A percentile compares a stretch with the other conserved stretches of the same genome.
These are phyloP conservation scores for Lissonota sp. DNA, from an alignment of 2,888 invertebrate genomes.

Conservation along the genomic window DNA sequence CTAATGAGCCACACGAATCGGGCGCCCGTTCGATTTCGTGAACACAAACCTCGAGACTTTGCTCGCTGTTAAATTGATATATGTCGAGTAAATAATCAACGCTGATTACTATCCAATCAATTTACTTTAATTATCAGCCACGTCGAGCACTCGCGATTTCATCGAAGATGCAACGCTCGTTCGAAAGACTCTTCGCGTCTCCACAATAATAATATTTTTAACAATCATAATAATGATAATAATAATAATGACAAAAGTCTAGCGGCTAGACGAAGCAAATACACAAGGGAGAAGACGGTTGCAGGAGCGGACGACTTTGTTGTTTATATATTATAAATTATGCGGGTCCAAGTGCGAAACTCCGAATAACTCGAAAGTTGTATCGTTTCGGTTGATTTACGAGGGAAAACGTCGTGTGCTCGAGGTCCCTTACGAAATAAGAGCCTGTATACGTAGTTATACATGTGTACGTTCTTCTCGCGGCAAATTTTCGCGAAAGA, in stretches of 20 bases:
- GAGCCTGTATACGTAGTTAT: conserved; percentile 8
- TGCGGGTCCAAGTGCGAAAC: conserved; percentile 59
- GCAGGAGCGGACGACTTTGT: conserved; percentile 37
- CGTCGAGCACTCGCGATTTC: conserved; percentile 23
- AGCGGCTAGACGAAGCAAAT: conserved; percentile 19
- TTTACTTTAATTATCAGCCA: conserved; percentile 46
- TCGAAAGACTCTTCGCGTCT: conserved; percentile 36
- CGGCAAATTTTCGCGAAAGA: conserved; percentile 15
- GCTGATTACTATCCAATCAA: conserved; percentile 49
- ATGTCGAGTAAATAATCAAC: conserved; percentile 57
- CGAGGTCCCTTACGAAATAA: neutral
- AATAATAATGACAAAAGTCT: conserved; percentile 21
- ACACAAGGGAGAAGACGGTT: conserved; percentile 25
- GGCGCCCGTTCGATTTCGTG: conserved; percentile 20
- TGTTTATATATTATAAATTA: conserved; percentile 55
- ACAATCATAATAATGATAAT: conserved; percentile 8
- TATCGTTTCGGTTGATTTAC: conserved; percentile 64
- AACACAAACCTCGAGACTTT: conserved; percentile 22
- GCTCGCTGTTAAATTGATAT: conserved; percentile 56
- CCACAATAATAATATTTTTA: conserved; percentile 22
- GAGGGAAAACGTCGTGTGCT: conserved; percentile 36
- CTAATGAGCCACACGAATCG: conserved; percentile 38
- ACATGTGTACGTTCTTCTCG: conserved; percentile 13
- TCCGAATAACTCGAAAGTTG: conserved; percentile 63
- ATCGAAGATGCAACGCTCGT: conserved; percentile 19